Conservation (phyloP, 2,888 invertebrate species). For the Campaea margaritaria region DNA sequence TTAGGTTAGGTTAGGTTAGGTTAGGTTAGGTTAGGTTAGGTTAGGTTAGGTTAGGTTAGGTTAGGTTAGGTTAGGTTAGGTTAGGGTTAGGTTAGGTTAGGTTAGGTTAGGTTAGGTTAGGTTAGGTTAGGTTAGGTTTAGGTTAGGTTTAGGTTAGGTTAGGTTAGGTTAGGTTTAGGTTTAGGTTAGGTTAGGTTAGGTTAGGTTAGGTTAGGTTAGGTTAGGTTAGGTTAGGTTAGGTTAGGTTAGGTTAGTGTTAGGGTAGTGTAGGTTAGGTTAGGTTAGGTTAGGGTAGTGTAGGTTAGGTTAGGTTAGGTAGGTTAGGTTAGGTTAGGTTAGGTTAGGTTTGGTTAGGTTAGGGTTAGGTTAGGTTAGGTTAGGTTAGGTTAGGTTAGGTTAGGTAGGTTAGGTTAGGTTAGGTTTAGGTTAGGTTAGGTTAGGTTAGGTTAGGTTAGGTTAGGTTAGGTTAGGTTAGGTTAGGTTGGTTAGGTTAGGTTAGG, state of each 20-base stretch:
- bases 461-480: conserved; percentile 26
- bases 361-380: conserved; percentile 36
- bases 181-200: conserved; percentile 43
- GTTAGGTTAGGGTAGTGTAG: conserved; percentile 42
- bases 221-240: conserved; percentile 43
- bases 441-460: conserved; percentile 35
- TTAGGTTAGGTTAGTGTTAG: conserved; percentile 39
- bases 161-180: conserved; percentile 42
- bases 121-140: conserved; percentile 47
- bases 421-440: conserved; percentile 36
- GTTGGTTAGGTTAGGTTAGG: too few species aligned
- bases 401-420: too few species aligned
- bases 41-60: too few species aligned
- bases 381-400: conserved; percentile 37
- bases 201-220: conserved; percentile 42
- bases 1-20: too few species aligned
- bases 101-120: conserved; percentile 47
- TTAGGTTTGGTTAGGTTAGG: too few species aligned
- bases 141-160: too few species aligned
- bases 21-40: too few species aligned
- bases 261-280: conserved; percentile 35
- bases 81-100: too few species aligned
- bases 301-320: conserved; percentile 39
- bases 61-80: too few species aligned
- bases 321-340: too few species aligned